These are phyloP conservation scores for Phyllotis vaccarum DNA, from an alignment of 2,797 vertebrate species.

Conservation along the genomic window DNA sequence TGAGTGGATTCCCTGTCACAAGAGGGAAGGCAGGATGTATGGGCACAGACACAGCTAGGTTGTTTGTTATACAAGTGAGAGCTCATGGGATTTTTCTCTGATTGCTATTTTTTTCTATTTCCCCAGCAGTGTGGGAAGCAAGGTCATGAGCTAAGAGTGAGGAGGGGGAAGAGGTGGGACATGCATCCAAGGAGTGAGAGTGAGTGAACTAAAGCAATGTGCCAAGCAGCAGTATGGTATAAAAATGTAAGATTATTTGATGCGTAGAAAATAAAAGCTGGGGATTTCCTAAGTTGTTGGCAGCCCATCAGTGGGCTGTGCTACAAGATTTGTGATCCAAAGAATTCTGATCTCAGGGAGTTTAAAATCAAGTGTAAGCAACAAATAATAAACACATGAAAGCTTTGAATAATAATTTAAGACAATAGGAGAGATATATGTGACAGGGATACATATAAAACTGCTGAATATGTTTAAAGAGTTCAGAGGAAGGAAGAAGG, in stretches of 20 bases:
- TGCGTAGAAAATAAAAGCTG: slow-evolving; percentile 44
- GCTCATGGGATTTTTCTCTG: slow-evolving; percentile 52
- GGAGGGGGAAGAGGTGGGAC: slow-evolving; percentile 25
- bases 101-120: slow-evolving; percentile 60
- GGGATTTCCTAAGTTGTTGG: slow-evolving; percentile 51
- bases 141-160: slow-evolving; percentile 30
- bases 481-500: slow-evolving; percentile 62
- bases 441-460: slow-evolving; percentile 61
- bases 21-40: slow-evolving; percentile 34
- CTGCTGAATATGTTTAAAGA: slow-evolving; percentile 60
- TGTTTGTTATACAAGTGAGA: slow-evolving; percentile 70
- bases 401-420: slow-evolving; percentile 67
- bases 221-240: not conserved
- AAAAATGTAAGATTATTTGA: slow-evolving; percentile 53
- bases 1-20: slow-evolving; percentile 38
- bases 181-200: not conserved
- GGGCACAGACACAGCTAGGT: not conserved
- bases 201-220: slow-evolving; percentile 1
- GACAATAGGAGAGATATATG: slow-evolving; percentile 63
- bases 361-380: slow-evolving; percentile 52
- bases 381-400: slow-evolving; percentile 62
- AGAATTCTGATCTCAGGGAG: slow-evolving; percentile 24
- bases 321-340: not conserved
- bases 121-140: slow-evolving; percentile 55
- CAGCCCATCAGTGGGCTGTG: not conserved